These are phyloP conservation scores for Tenebrio molitor DNA, from an alignment of 1,140 invertebrate species.

Conservation along the genomic window DNA sequence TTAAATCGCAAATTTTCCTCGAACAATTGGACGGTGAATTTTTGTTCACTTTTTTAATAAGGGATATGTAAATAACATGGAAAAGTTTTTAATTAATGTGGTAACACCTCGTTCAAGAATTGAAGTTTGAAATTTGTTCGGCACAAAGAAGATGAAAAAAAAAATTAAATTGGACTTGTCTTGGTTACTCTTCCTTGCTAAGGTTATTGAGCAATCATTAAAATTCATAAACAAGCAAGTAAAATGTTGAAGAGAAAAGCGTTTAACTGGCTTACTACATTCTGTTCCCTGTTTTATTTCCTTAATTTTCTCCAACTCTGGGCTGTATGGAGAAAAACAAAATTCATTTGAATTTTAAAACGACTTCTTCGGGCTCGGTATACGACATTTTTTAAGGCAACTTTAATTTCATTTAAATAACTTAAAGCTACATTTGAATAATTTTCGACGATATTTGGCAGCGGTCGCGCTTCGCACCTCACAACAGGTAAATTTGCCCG, in stretches of 20 bases:
- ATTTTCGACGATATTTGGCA: slow-evolving; percentile 11
- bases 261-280: slow-evolving; percentile 49
- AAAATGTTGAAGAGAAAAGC: slow-evolving; percentile 43
- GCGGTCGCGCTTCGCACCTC: slow-evolving; percentile 9
- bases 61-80: neutral
- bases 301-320: slow-evolving; percentile 44
- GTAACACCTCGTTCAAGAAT: neutral
- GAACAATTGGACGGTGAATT: too few species aligned
- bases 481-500: slow-evolving; percentile 27
- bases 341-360: slow-evolving; percentile 50
- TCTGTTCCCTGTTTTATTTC: slow-evolving; percentile 46
- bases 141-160: slow-evolving; percentile 9
- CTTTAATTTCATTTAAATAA: slow-evolving; percentile 50
- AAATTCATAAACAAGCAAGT: slow-evolving; percentile 45
- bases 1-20: neutral
- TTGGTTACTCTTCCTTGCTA: neutral
- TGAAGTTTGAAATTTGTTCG: neutral
- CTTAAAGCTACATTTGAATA: slow-evolving; percentile 45
- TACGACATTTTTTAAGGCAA: slow-evolving; percentile 42
- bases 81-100: neutral
- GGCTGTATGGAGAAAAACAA: slow-evolving; percentile 28
- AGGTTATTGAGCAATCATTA: slow-evolving; percentile 41
- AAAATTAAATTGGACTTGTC: neutral
- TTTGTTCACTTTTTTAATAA: neutral
- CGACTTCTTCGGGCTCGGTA: slow-evolving; percentile 23